Evolutionary conservation across 2,888 invertebrate species (phyloP), one percentile per base, ranked within the genome.

Genomic region (Cryptops parisi): DNA sequence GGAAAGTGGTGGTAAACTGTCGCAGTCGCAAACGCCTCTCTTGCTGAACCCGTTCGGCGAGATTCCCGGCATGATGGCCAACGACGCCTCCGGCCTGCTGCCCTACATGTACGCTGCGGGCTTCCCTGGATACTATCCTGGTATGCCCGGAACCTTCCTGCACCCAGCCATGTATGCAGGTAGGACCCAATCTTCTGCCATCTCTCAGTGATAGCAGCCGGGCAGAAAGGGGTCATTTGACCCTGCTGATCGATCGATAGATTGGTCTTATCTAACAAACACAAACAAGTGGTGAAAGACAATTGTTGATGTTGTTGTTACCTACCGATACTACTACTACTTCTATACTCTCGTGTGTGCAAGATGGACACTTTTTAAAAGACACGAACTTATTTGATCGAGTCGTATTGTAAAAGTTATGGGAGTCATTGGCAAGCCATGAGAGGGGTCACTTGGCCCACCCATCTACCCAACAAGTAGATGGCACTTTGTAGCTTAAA

Each of bases 121-220:
- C 33, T 62, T 69, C 54, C 68, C 69, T 6, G 66, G 67, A 47
- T 65, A 64, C 58, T 64, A 64, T 59, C 67, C 68, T n/a, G 68
- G 68, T 43, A 63, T 67, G 58, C 67, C 63, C 45, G 62, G 64
- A 57, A 60, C 74, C 62, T 74, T 76, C 64, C 70, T 79, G 63
- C 77, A 76, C 62, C 76, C 77, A 56, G 75, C 74, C 59, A 74
- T 76, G 72, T 75, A 60, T 57, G 57, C 61, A 60, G 62, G 62
- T 62, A 62, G 60, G 62, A 59, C 58, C 54, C 56, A 59, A 47
- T 56, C 59, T 53, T 60, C 56, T 58, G 50, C 53, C 47, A 27
- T 39, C 27, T 53, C 53, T 53, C 51, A 51, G 51, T 51, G 51
- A 51, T 51, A 51, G 51, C 51, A 51, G 41, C 43, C 43, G 41